Evolutionary conservation across 2,888 invertebrate genomes (phyloP), one percentile per base, ranked within the genome.

Genomic region (Eledone cirrhosa): DNA sequence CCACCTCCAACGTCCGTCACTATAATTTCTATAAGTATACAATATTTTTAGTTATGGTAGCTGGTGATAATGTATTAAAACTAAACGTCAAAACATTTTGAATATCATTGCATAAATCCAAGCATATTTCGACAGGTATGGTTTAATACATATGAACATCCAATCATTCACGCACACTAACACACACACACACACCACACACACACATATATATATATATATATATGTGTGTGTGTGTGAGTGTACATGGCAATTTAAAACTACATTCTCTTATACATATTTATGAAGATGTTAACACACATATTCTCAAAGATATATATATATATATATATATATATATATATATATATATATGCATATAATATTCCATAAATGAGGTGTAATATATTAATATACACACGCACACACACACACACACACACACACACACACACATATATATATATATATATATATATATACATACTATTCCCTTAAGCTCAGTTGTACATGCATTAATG

Each of bases 361-460:
- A 65, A 16, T 14, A 16, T 29, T 65, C 24, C 31, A 65, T 65
- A 65, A 29, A 67, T 29, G n/a, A n/a, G n/a, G n/a, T n/a, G n/a
- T n/a, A n/a, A 67, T 67, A 29, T 67, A 67, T 67, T 29, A 3
- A 67, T 67, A 67, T 67, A 29, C 31, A 67, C 19, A 22, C 19
- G 53, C 53, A 53, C 3, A 53, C 53, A 53, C 53, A 53, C 53
- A 53, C 53, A 53, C 53, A 53, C 53, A 53, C 53, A 53, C 53
- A 53, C 53, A 53, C 53, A 53, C 53, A 53, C 53, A 53, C 53
- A 53, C 53, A 53, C 53, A 53, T n/a, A 63, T 22, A 24, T 22
- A 65, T 22, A n/a, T 24, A 65, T 24, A 65, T 24, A 65, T 65
- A 65, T 65, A 65, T 65, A 65, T 65, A 65, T n/a, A 65, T 65